Conservation (phyloP, 2,113 vertebrate species). For the Tenebrosternarchus preto region DNA sequence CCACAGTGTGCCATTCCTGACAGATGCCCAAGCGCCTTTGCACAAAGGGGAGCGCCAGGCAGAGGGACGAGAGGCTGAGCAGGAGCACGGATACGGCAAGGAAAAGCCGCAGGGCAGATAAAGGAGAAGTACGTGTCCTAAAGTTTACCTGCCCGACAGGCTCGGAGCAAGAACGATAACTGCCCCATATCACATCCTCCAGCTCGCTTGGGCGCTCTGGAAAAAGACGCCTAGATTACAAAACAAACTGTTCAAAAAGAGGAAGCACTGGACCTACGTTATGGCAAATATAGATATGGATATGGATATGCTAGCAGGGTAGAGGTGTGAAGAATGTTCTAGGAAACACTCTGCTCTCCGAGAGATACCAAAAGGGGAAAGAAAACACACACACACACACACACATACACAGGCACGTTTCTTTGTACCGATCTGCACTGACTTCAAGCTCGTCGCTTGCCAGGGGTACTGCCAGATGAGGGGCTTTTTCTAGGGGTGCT, state of each 20-base stretch:
- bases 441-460: not conserved
- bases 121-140: not conserved
- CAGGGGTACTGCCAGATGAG: too few species aligned
- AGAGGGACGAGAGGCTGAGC: constrained; percentile 20
- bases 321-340: not conserved
- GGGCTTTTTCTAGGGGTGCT: not conserved
- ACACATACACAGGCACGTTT: too few species aligned
- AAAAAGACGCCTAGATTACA: constrained; percentile 22
- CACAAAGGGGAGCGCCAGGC: not conserved
- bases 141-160: constrained; percentile 14
- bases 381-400: too few species aligned
- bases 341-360: constrained; percentile 1
- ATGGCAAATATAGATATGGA: not conserved
- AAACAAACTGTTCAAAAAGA: not conserved
- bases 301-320: not conserved
- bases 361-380: not conserved
- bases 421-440: not conserved
- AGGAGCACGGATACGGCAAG: constrained; percentile 15
- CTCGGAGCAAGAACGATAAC: constrained; percentile 25
- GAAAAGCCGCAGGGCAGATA: constrained; percentile 11
- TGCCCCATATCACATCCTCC: constrained; percentile 11
- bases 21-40: too few species aligned
- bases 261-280: not conserved
- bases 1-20: not conserved
- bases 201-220: constrained; percentile 1